A percentile compares a stretch with the other conserved stretches of the same genome.
Conservation (phyloP, 1,140 invertebrate genomes). For the Formica exsecta region DNA sequence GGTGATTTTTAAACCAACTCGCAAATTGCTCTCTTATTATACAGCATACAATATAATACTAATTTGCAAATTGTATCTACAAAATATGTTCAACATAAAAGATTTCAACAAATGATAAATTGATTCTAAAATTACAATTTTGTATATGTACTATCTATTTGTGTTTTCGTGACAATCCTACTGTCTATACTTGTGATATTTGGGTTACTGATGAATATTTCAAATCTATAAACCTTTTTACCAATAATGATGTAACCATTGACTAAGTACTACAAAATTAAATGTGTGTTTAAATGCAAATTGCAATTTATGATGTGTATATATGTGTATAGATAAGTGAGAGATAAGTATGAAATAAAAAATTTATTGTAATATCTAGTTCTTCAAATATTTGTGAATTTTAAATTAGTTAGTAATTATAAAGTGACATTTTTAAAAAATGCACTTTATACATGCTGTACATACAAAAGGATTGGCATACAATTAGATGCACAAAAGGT, state of each 20-base stretch:
- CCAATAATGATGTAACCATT: not conserved
- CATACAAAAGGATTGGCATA: conserved; percentile 47
- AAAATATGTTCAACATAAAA: conserved; percentile 53
- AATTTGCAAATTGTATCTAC: conserved; percentile 30
- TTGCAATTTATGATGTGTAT: not conserved
- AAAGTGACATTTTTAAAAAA: conserved; percentile 46
- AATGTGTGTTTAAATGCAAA: conserved; percentile 17
- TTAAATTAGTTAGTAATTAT: not conserved
- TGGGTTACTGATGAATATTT: not conserved
- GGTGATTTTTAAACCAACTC: conserved; percentile 76
- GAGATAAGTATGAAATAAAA: not conserved
- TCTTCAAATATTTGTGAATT: conserved; percentile 56
- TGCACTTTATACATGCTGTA: conserved; percentile 54
- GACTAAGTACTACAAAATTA: not conserved
- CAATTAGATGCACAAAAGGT: conserved; percentile 52
- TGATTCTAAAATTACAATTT: conserved; percentile 22
- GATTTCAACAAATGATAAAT: conserved; percentile 38
- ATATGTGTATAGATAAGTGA: not conserved
- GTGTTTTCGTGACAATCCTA: conserved; percentile 31
- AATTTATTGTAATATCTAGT: conserved; percentile 38
- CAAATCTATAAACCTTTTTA: not conserved
- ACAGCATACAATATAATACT: conserved; percentile 22
- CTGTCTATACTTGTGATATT: not conserved
- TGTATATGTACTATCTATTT: conserved; percentile 19
- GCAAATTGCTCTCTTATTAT: conserved; percentile 65